Percentiles rank a stretch among this genome's conserved stretches.
Conservation (phyloP, 2,888 invertebrate genomes). For the Nyleta sp. region DNA sequence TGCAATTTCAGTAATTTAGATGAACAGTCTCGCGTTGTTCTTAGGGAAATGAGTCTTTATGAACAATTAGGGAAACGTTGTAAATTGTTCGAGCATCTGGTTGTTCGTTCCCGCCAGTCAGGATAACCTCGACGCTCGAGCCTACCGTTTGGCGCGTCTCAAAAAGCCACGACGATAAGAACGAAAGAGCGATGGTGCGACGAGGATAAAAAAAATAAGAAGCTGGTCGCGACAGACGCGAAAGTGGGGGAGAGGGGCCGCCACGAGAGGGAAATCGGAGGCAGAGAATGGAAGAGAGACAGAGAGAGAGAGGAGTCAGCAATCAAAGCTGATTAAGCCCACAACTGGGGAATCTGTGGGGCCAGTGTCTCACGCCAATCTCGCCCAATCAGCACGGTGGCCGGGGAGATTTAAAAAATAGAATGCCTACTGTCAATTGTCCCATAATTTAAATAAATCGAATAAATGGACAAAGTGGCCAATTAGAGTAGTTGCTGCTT, state of each 20-base stretch:
- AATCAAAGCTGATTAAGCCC: constrained; percentile 83
- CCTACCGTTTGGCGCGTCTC: constrained; percentile 44
- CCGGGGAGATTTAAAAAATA: constrained; percentile 83
- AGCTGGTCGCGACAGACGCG: constrained; percentile 41
- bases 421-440: constrained; percentile 83
- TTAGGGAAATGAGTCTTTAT: constrained; percentile 8
- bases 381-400: constrained; percentile 81
- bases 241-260: constrained; percentile 47
- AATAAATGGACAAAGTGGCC: constrained; percentile 83
- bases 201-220: constrained; percentile 53
- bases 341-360: constrained; percentile 83
- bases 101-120: constrained; percentile 17
- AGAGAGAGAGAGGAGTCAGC: constrained; percentile 72
- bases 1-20: not conserved
- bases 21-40: not conserved
- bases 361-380: constrained; percentile 83
- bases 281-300: constrained; percentile 54
- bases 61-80: constrained; percentile 18
- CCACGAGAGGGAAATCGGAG: constrained; percentile 60
- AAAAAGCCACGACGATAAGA: constrained; percentile 42
- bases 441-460: constrained; percentile 83
- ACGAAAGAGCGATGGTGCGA: constrained; percentile 34
- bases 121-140: constrained; percentile 22
- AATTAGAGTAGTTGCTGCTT: constrained; percentile 82
- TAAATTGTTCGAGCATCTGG: not conserved